Evolutionary conservation across 1,140 invertebrate species (phyloP).

Genomic region (Ruditapes philippinarum): DNA sequence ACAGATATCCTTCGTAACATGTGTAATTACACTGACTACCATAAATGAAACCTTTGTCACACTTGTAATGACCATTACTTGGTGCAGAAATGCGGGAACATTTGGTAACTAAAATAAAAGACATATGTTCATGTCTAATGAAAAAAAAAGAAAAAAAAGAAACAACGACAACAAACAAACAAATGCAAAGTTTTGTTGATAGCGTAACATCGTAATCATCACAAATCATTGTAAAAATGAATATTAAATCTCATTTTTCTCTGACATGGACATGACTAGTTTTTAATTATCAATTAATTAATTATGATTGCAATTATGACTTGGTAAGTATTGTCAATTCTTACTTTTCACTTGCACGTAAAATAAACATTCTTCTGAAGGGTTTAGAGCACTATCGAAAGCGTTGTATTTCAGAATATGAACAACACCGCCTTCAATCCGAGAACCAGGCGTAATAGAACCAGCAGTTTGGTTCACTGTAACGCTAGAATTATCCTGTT

Average conservation of each 20-base stretch:
- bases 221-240: too few relatives aligned
- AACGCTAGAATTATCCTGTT: background rate
- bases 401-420: background rate
- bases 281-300: too few relatives aligned
- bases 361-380: conserved; percentile 5
- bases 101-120: background rate
- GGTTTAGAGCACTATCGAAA: background rate
- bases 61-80: background rate
- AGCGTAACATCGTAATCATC: too few relatives aligned
- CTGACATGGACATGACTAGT: too few relatives aligned
- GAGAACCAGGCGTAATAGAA: background rate
- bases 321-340: too few relatives aligned
- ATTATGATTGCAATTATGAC: too few relatives aligned
- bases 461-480: background rate
- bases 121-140: too few relatives aligned
- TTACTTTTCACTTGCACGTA: background rate
- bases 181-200: too few relatives aligned
- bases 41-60: conserved; percentile 16
- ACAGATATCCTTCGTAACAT: background rate
- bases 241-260: too few relatives aligned
- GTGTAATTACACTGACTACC: background rate
- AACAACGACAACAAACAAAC: too few relatives aligned
- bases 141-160: too few relatives aligned
- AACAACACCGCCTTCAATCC: background rate
- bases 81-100: background rate